Conservation (phyloP, 2,113 vertebrate genomes). For the Dipodomys merriami region DNA sequence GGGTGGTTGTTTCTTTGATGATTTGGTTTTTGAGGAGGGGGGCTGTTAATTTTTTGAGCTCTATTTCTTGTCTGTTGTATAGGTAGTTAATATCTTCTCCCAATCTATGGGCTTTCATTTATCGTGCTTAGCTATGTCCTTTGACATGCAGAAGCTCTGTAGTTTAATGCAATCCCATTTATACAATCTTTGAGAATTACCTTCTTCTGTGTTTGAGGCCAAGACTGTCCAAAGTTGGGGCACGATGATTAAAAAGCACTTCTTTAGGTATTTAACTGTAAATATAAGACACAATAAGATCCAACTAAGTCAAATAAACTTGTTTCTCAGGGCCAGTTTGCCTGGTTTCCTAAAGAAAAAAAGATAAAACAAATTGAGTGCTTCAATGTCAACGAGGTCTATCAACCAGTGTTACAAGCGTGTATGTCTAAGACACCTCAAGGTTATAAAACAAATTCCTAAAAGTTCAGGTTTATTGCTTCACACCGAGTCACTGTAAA, state of each 20-base stretch:
- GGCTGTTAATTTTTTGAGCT: no score
- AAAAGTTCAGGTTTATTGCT: constrained; percentile 73
- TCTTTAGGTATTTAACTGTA: not conserved
- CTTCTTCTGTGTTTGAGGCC: not conserved
- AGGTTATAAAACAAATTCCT: constrained; percentile 77
- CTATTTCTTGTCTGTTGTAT: no score
- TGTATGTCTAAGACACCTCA: constrained; percentile 65
- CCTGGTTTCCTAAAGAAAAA: constrained; percentile 55
- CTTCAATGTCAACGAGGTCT: constrained; percentile 64
- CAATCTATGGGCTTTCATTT: no score
- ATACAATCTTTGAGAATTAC: no score
- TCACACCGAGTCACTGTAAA: constrained; percentile 68
- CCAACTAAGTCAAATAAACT: constrained; percentile 34
- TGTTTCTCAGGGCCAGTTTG: constrained; percentile 6
- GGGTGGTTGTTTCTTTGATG: no score
- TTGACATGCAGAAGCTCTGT: no score
- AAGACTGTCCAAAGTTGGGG: not conserved
- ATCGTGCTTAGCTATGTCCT: no score
- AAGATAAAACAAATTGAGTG: constrained; percentile 66
- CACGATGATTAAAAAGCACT: not conserved
- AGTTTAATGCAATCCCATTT: no score
- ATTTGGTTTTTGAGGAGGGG: no score
- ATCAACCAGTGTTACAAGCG: constrained; percentile 59
- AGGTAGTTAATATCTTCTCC: no score
- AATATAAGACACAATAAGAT: not conserved